Evolutionary conservation across 1,140 invertebrate species (phyloP).

Genomic region (Drosophila murphyi): DNA sequence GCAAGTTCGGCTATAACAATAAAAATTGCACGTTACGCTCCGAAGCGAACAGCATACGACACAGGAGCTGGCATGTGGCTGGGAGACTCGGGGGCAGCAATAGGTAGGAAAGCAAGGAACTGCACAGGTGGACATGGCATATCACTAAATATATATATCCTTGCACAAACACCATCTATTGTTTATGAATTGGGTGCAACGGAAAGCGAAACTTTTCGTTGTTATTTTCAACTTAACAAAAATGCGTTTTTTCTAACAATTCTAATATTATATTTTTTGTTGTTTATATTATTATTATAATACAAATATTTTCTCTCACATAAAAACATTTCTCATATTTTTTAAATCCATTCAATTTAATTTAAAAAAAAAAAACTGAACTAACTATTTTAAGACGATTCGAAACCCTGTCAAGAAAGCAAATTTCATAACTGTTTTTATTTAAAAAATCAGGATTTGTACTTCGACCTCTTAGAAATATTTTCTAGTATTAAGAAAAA

Average conservation of each 20-base stretch:
- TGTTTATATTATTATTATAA: too few species aligned
- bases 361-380: too few species aligned
- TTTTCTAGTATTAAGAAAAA: too few species aligned
- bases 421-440: too few species aligned
- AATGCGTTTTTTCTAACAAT: conserved; percentile 26
- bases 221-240: conserved; percentile 77
- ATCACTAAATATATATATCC: conserved; percentile 68
- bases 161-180: conserved; percentile 48
- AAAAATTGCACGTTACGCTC: conserved; percentile 75
- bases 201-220: conserved; percentile 60
- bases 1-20: conserved; percentile 66
- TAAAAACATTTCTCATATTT: too few species aligned
- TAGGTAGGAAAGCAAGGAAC: conserved; percentile 16
- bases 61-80: conserved; percentile 14
- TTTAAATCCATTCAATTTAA: too few species aligned
- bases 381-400: too few species aligned
- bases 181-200: conserved; percentile 67
- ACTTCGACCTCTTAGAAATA: too few species aligned
- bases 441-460: too few species aligned
- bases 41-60: conserved; percentile 1
- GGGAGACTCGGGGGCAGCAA: neutral
- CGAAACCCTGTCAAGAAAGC: too few species aligned
- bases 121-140: conserved; percentile 71
- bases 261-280: too few species aligned
- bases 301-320: too few species aligned